Evolutionary conservation across 2,113 vertebrate species (phyloP), one percentile per base, ranked within the genome.

Genomic region (Paratilapia polleni): DNA sequence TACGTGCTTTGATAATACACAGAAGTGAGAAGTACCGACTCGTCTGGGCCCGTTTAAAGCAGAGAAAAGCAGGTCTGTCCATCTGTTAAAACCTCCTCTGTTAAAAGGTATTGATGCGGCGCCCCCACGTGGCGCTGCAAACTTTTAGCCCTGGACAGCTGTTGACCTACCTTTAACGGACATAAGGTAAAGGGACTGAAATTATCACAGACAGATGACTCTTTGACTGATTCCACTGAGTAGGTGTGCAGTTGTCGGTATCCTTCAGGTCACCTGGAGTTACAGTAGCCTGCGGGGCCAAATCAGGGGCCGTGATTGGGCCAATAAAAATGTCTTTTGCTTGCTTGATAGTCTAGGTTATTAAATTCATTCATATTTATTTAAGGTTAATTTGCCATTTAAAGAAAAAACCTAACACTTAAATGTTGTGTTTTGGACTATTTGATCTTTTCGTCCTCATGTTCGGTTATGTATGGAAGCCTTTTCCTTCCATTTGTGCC

Each of bases 41-140:
- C 38, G 38, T 41, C 38, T 43, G 41, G 41, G 4, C 43, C 14
- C 26, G 47, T 31, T 73, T 3, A 31, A 0, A 73, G 66, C 43
- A 52, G 66, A 52, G 43, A 5, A 52, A 19, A 88, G 63, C 86
- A 83, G 52, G 80, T 86, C 82, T 15, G 41, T 22, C 19, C 64
- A 5, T 41, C 43, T 2, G 36, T 62, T 13, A 56, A 14, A 22
- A 0, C 6, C 9, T 14, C 6, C 8, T 20, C 28, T 4, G 24
- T 63, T 64, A 7, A 80, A 76, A 61, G n/a, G 34, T 80, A 28
- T 47, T 56, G 78, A 57, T 85, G 47, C 91, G 88, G 89, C 93
- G 95, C 95, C 95, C 92, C 89, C 96, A 68, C 75, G 93, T 94
- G 96, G 91, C 22, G n/a, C 1, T 20, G 20, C 49, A 66, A 88